Evolutionary conservation across 2,113 vertebrate species (phyloP).

Genomic region (Cynopterus brachyotis): DNA sequence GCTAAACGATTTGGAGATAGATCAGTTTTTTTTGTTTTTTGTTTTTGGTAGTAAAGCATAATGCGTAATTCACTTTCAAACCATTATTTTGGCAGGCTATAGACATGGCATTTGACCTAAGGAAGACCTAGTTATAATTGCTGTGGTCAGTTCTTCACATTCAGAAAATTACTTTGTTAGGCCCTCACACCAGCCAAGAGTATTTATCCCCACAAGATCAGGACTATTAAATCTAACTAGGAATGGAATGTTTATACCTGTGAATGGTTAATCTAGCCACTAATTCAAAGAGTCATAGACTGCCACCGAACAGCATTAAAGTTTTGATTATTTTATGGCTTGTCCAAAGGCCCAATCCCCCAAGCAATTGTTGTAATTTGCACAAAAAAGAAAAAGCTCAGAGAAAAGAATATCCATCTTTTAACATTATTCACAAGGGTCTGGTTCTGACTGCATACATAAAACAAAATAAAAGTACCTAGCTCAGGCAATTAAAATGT

Average conservation of each 20-base stretch:
- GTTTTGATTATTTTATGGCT: conserved; percentile 72
- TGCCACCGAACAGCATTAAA: conserved; percentile 63
- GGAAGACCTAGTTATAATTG: background rate
- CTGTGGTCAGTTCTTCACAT: background rate
- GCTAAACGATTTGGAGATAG: background rate
- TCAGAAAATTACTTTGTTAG: conserved; percentile 56
- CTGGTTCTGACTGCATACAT: conserved; percentile 62
- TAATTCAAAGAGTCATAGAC: conserved; percentile 61
- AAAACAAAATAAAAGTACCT: conserved; percentile 71
- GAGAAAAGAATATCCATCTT: conserved; percentile 64
- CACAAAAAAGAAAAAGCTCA: conserved; percentile 51
- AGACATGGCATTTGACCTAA: background rate
- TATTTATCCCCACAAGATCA: conserved; percentile 40
- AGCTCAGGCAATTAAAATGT: conserved; percentile 71
- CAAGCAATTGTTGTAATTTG: conserved; percentile 74
- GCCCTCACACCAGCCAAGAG: background rate
- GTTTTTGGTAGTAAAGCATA: background rate
- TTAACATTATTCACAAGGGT: conserved; percentile 71
- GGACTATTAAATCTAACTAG: conserved; percentile 50
- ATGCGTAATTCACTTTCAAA: background rate
- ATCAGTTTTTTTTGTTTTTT: conserved; percentile 1
- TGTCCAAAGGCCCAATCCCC: conserved; percentile 72
- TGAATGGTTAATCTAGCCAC: conserved; percentile 63
- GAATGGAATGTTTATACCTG: conserved; percentile 2
- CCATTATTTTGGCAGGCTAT: background rate